Percentiles rank a stretch among this genome's conserved stretches.
Evolutionary conservation across 2,113 vertebrate species (phyloP).

Genomic region (Gymnobelideus leadbeateri): DNA sequence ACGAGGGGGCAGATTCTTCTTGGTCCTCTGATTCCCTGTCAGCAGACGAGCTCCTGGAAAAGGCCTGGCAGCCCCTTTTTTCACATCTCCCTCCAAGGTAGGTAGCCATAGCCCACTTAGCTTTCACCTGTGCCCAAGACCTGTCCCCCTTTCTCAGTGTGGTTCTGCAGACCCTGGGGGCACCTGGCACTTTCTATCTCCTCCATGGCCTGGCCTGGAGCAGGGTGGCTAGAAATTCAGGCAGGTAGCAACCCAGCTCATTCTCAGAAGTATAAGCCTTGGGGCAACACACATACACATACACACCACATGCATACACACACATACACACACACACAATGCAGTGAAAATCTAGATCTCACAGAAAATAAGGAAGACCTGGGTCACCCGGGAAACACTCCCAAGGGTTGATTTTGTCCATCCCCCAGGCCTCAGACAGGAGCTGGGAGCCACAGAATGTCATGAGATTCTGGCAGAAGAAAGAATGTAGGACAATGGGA

Average conservation of each 20-base stretch:
- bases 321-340: background rate
- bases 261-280: background rate
- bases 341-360: background rate
- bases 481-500: background rate
- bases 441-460: background rate
- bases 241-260: background rate
- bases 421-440: background rate
- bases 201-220: background rate
- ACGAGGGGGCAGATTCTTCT: no score
- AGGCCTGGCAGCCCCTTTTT: background rate
- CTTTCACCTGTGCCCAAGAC: background rate
- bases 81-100: background rate
- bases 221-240: no score
- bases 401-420: background rate
- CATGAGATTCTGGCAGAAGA: background rate
- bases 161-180: background rate
- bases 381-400: background rate
- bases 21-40: no score
- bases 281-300: no score
- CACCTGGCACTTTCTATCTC: no score
- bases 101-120: background rate
- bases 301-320: background rate
- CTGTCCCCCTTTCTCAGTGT: background rate
- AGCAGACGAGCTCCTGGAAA: no score
- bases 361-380: background rate